Conservation (phyloP, 2,888 invertebrate genomes). For the Aproaerema taeniolella region DNA sequence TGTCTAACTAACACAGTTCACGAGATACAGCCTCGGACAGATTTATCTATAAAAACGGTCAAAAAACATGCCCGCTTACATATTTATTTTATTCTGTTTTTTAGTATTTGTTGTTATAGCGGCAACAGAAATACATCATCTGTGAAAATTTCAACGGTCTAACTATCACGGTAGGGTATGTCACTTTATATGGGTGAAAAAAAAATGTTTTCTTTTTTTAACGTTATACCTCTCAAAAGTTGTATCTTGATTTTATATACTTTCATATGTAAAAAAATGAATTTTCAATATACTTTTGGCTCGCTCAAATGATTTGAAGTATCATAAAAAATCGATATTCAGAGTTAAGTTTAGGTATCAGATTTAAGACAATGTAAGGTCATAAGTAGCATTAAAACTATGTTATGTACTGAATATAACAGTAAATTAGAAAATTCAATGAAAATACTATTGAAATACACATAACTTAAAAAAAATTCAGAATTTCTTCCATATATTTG, state of each 20-base stretch:
- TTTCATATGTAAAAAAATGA: not conserved
- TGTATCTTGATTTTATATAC: not conserved
- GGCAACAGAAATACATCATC: no score
- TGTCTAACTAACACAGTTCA: no score
- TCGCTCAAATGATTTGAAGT: not conserved
- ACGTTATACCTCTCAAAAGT: not conserved
- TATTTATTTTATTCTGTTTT: no score
- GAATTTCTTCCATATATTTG: not conserved
- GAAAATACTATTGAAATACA: not conserved
- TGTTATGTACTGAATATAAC: not conserved
- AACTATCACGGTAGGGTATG: no score
- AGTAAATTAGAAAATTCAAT: not conserved
- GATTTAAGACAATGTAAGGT: not conserved
- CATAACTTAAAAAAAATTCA: not conserved
- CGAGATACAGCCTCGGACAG: no score
- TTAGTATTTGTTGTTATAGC: no score
- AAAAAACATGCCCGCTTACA: no score
- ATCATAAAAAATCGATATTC: not conserved
- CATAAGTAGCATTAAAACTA: not conserved
- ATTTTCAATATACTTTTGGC: not conserved
- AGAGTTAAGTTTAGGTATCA: not conserved
- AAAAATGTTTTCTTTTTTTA: not conserved
- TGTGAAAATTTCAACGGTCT: no score
- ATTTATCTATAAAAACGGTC: no score
- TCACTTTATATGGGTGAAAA: not conserved